These are phyloP conservation scores for Callocephalon fimbriatum DNA, from an alignment of 2,113 vertebrate species.

Conservation along the genomic window DNA sequence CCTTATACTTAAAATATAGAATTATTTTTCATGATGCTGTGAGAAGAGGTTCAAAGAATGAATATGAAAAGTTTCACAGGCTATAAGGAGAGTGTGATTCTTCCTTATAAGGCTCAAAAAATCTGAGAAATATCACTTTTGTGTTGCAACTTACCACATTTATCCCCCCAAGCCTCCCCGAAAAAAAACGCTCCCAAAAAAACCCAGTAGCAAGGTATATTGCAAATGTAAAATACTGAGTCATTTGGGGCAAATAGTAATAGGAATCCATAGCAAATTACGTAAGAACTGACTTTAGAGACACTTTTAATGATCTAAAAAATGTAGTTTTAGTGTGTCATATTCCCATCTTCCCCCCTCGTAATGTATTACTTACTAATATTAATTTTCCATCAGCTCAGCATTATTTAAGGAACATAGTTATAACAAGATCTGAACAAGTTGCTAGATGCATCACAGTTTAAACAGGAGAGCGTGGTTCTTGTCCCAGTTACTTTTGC, in stretches of 20 bases:
- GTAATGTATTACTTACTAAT: not conserved
- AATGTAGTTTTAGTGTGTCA: not conserved
- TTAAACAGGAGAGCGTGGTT: not conserved
- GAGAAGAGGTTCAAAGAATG: not conserved
- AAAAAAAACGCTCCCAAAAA: not conserved
- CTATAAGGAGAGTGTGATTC: not conserved
- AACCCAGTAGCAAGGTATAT: rapidly evolving
- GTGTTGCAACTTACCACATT: not conserved
- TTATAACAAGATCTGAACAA: not conserved
- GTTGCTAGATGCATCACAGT: not conserved
- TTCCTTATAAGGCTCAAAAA: not conserved
- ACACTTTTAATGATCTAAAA: not conserved
- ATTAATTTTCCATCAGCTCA: not conserved
- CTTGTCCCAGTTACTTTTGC: not conserved
- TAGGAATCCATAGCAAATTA: not conserved
- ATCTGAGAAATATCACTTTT: not conserved
- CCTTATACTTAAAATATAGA: not conserved
- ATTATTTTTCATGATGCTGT: not conserved
- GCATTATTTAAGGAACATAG: not conserved
- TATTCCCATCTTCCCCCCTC: rapidly evolving
- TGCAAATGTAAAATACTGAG: not conserved
- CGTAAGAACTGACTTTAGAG: not conserved
- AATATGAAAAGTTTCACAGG: not conserved
- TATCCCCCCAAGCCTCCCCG: rapidly evolving
- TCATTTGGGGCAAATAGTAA: not conserved